Base-by-base conservation (phyloP, 2,113 vertebrate genomes). In the Hucho hucho region DNA sequence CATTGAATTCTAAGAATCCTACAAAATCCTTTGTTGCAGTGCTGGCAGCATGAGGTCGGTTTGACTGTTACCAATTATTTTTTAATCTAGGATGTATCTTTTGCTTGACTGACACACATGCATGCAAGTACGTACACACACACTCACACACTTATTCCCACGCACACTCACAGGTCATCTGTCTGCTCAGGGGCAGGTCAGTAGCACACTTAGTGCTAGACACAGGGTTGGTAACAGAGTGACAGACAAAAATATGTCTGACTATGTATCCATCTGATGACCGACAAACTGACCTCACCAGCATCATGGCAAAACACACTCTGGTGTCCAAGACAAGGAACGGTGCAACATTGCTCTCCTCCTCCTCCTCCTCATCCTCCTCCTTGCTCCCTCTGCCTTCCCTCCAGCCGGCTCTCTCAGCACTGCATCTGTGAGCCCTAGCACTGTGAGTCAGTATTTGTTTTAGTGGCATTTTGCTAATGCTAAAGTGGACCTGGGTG, bases 401-500 rank as follows among this genome's bases (percentile, higher is more conserved):
- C 29, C 20, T 73, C 88, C 79, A 87, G 83, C 83, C 85, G 82
- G 75, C 80, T 68, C 37, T 43, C 70, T 68, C 76, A 47, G 25
- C 2, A 1, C 68, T 64, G 80, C 81, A 79, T 85, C 83, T 87
- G 83, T 72, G 69, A 71, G 68, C 72, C 20, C 49, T 28, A 16
- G 29, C 74, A 64, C 72, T 74, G 72, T 14, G 13, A n/a, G 71
- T 86, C 81, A 63, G 69, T 72, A 74, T 86, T 86, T 79, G 80
- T 80, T 83, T 81, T 82, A 71, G 69, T 80, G 83, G 76, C 43
- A 26, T 87, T 88, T 76, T 80, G 80, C 84, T 80, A 73, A 77
- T 77, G 80, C 77, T 82, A 59, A 70, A 18, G 1, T 73, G 76
- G 58, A 79, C 79, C 75, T 16, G 67, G 80, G 74, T 71, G 76